Evolutionary conservation across 2,888 invertebrate genomes (phyloP).

Genomic region (Tetrapedia diversipes): DNA sequence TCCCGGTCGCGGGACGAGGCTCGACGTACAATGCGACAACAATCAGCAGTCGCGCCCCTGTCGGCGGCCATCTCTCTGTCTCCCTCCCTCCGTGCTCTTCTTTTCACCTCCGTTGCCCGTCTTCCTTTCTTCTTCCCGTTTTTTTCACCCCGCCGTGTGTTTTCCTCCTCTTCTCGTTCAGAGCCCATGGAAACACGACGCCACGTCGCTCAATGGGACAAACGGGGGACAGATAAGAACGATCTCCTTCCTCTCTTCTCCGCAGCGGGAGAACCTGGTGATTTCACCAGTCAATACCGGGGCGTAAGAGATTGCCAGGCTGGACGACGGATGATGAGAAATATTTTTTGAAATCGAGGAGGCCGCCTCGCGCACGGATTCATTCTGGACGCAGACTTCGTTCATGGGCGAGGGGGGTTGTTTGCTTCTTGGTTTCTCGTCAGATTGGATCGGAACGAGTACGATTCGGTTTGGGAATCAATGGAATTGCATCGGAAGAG

Average conservation of each 20-base stretch:
- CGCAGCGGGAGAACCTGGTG: constrained; percentile 48
- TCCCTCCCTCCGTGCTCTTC: constrained; percentile 56
- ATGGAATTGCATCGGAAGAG: too few relatives aligned
- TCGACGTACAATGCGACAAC: constrained; percentile 81
- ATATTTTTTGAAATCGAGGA: constrained; percentile 48
- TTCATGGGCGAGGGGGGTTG: too few relatives aligned
- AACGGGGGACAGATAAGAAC: constrained; percentile 57
- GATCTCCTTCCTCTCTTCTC: constrained; percentile 31
- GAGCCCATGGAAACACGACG: constrained; percentile 62
- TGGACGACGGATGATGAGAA: constrained; percentile 42
- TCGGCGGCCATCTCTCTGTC: constrained; percentile 76
- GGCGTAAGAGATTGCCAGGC: constrained; percentile 59
- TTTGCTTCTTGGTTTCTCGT: too few relatives aligned
- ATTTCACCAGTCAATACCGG: constrained; percentile 56
- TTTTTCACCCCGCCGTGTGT: not conserved
- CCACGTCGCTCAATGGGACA: constrained; percentile 65
- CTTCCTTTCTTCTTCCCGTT: not conserved
- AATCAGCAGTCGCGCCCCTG: constrained; percentile 82
- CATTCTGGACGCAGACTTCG: too few relatives aligned
- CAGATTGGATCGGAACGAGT: too few relatives aligned
- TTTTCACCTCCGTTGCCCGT: constrained; percentile 24
- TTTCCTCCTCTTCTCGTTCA: constrained; percentile 52
- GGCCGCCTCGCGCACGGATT: constrained; percentile 15
- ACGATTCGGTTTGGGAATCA: too few relatives aligned
- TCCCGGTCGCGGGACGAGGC: constrained; percentile 74